These are phyloP conservation scores for Drosophila aldrichi DNA, from an alignment of 2,888 invertebrate species.

Conservation along the genomic window DNA sequence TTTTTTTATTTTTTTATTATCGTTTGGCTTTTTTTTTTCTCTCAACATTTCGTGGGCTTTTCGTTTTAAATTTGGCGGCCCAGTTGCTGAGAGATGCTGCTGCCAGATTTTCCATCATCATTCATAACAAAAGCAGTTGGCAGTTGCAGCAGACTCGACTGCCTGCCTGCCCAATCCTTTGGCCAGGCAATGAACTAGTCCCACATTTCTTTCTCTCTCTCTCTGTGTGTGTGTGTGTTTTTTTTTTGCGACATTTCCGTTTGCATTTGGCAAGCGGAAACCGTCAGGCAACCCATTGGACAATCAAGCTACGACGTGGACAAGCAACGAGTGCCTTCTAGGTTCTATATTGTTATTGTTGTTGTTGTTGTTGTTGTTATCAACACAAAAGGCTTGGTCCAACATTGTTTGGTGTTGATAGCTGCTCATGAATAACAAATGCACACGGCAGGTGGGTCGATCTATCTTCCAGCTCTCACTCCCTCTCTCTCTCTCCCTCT, in stretches of 20 bases:
- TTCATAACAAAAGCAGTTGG: constrained; percentile 82
- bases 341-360: constrained; percentile 23
- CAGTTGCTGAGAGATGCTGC: constrained; percentile 68
- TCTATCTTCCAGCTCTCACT: constrained; percentile 6
- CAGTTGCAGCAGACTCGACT: constrained; percentile 69
- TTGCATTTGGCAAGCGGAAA: constrained; percentile 79
- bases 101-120: constrained; percentile 80
- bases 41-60: constrained; percentile 34
- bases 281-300: constrained; percentile 71
- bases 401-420: constrained; percentile 79
- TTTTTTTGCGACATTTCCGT: constrained; percentile 74
- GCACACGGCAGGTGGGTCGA: constrained; percentile 67
- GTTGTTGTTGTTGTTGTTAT: constrained; percentile 50
- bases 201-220: constrained; percentile 3
- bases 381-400: constrained; percentile 56
- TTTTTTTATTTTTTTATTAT: background rate
- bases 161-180: constrained; percentile 18
- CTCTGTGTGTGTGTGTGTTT: background rate
- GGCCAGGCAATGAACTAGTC: constrained; percentile 49
- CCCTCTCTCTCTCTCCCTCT: no score
- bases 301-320: constrained; percentile 69
- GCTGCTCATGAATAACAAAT: constrained; percentile 77
- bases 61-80: constrained; percentile 64
- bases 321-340: constrained; percentile 38
- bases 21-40: constrained; percentile 8